Evolutionary conservation across 2,888 invertebrate genomes (phyloP).

Genomic region (Amphimallon solstitiale): DNA sequence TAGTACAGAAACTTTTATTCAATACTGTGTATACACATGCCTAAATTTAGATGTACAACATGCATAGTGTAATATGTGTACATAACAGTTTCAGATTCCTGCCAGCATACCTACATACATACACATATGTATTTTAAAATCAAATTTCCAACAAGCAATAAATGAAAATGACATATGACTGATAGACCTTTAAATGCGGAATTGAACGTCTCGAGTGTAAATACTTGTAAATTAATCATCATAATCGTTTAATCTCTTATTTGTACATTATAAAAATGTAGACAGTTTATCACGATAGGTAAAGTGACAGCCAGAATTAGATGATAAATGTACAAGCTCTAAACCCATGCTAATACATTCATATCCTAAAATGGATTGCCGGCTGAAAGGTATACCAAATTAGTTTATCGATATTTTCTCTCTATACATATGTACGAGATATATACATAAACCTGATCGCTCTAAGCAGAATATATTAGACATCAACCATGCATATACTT

Average conservation of each 20-base stretch:
- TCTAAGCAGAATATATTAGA: too few species aligned
- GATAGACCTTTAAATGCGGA: conserved; percentile 18
- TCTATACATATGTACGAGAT: not conserved
- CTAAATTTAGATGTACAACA: too few species aligned
- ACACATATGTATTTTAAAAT: too few species aligned
- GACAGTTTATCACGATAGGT: conserved; percentile 34
- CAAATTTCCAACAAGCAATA: too few species aligned
- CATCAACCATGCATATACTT: too few species aligned
- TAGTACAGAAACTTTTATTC: too few species aligned
- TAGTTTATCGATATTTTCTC: conserved; percentile 28
- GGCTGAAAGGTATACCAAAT: conserved; percentile 31
- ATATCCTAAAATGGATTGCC: conserved; percentile 33
- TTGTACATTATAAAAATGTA: conserved; percentile 36
- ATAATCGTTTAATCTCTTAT: conserved; percentile 35
- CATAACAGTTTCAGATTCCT: too few species aligned
- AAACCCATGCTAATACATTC: conserved; percentile 26
- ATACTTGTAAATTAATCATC: conserved; percentile 34
- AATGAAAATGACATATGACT: conserved; percentile 5
- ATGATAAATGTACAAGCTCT: conserved; percentile 28
- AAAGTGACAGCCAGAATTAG: conserved; percentile 36
- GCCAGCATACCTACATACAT: too few species aligned
- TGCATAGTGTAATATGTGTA: too few species aligned
- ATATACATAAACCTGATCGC: not conserved
- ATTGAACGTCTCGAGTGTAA: conserved; percentile 23
- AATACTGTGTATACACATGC: too few species aligned